Conservation (phyloP, 2,113 vertebrate species). For the Girardinichthys multiradiatus region DNA sequence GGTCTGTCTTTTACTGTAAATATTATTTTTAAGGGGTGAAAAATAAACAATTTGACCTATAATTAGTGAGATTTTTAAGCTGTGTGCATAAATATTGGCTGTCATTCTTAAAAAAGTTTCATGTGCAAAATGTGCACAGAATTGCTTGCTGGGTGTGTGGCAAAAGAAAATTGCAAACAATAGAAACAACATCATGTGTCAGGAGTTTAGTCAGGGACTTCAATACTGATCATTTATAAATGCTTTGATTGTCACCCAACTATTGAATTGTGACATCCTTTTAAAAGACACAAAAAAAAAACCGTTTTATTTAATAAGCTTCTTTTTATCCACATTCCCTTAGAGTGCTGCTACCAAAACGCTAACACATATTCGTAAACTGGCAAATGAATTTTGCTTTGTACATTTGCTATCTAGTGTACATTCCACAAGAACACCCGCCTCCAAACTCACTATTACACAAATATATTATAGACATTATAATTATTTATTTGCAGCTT, state of each 20-base stretch:
- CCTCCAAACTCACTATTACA: conserved; percentile 5
- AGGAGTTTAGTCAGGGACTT: background rate
- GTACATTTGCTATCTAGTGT: conserved; percentile 21
- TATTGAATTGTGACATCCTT: background rate
- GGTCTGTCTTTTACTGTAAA: too few relatives aligned
- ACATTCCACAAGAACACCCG: conserved; percentile 1
- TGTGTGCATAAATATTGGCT: background rate
- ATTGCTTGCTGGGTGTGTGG: background rate
- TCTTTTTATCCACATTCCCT: conserved; percentile 17
- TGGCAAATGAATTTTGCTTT: background rate
- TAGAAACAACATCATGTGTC: background rate
- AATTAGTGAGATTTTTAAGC: too few relatives aligned
- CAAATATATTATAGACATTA: conserved; percentile 9
- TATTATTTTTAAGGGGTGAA: too few relatives aligned
- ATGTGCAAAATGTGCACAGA: background rate
- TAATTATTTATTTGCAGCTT: conserved; percentile 4
- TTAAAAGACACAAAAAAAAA: background rate
- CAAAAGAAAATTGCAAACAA: background rate
- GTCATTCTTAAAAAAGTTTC: too few relatives aligned
- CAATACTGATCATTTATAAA: background rate
- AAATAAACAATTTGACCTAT: too few relatives aligned
- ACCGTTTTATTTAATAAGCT: conserved; percentile 6
- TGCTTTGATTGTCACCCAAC: background rate
- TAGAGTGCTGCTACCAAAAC: conserved; percentile 1
- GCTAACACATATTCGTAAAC: background rate